These are phyloP conservation scores for Onychomys torridus DNA, from an alignment of 2,797 vertebrate genomes.

Conservation along the genomic window DNA sequence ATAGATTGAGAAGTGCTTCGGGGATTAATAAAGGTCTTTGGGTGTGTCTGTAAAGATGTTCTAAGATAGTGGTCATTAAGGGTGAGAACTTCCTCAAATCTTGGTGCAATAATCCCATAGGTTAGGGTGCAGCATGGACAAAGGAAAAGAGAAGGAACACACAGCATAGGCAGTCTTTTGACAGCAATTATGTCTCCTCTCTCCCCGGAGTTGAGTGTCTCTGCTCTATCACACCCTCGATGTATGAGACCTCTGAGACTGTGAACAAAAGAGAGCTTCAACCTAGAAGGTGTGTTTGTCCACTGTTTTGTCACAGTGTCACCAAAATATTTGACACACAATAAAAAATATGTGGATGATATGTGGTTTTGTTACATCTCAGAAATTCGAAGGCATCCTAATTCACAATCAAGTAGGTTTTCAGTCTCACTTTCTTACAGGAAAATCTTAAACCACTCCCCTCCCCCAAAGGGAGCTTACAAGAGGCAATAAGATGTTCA, in stretches of 20 bases:
- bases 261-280: background rate
- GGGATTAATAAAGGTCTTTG: background rate
- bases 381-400: background rate
- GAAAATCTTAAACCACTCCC: conserved; percentile 27
- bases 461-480: background rate
- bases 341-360: background rate
- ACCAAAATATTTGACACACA: background rate
- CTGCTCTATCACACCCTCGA: background rate
- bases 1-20: background rate
- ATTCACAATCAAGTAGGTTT: background rate
- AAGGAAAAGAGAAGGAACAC: background rate
- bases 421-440: background rate
- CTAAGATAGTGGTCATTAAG: background rate
- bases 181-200: background rate
- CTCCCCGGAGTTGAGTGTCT: background rate
- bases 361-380: background rate
- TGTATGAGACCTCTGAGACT: background rate
- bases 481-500: background rate
- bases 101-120: background rate
- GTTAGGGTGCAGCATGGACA: too few species aligned
- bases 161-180: background rate
- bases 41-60: background rate
- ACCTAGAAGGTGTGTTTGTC: background rate
- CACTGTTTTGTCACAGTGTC: background rate
- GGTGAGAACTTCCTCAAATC: background rate